These are phyloP conservation scores for Aquatica leii DNA, from an alignment of 2,888 invertebrate genomes.

Conservation along the genomic window DNA sequence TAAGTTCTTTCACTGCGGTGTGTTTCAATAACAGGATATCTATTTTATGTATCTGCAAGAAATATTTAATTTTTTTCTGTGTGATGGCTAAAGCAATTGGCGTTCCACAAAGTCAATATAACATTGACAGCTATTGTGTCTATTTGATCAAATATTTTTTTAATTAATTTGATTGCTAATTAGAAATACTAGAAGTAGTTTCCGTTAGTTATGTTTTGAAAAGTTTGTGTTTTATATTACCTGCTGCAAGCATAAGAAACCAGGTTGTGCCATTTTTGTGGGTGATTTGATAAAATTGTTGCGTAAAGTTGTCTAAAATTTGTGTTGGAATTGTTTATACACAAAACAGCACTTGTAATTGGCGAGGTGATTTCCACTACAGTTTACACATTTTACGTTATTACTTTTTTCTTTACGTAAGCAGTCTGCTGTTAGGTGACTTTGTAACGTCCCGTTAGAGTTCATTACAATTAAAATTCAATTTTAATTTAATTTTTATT, in stretches of 20 bases:
- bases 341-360: neutral
- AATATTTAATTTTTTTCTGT: no score
- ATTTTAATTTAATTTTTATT: no score
- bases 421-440: neutral
- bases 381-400: constrained; percentile 3
- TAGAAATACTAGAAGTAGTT: neutral
- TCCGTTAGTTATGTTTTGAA: neutral
- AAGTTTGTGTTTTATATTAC: neutral
- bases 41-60: no score
- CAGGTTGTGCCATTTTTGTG: neutral
- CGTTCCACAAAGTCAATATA: neutral
- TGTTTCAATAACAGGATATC: no score
- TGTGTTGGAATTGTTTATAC: neutral
- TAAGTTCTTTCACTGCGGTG: neutral
- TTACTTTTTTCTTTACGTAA: constrained; percentile 5
- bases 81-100: no score
- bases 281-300: neutral
- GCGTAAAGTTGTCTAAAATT: neutral
- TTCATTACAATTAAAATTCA: no score
- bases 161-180: neutral
- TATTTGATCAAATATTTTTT: neutral
- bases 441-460: no score
- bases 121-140: neutral
- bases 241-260: neutral
- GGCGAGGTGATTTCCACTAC: neutral